Evolutionary conservation across 1,140 invertebrate genomes (phyloP).

Genomic region (Lasioglossum albipes): DNA sequence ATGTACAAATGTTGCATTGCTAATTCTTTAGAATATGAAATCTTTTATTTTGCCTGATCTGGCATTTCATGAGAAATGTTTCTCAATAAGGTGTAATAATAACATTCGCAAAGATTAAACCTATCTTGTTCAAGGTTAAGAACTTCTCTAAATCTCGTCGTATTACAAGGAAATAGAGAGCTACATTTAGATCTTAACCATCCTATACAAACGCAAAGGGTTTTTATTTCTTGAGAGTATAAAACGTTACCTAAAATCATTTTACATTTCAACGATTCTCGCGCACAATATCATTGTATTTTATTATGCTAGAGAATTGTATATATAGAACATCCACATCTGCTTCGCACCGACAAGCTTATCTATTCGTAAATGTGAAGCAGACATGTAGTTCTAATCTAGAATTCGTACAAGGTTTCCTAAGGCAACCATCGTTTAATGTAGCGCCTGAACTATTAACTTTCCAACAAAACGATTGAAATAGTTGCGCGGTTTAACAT

Average conservation of each 20-base stretch:
- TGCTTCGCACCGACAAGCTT: too few relatives aligned
- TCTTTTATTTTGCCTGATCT: too few relatives aligned
- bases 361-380: not conserved
- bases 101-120: not conserved
- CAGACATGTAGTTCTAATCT: not conserved
- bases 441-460: not conserved
- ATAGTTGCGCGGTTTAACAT: not conserved
- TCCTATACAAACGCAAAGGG: not conserved
- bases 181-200: constrained; percentile 23
- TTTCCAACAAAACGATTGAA: not conserved
- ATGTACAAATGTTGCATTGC: too few relatives aligned
- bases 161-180: constrained; percentile 22
- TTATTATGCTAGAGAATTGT: not conserved
- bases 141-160: constrained; percentile 1
- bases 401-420: not conserved
- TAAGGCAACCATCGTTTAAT: not conserved
- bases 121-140: constrained; percentile 20
- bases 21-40: too few relatives aligned
- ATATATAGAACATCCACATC: not conserved
- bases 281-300: not conserved
- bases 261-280: constrained; percentile 16
- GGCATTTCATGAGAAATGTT: not conserved
- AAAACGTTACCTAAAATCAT: constrained; percentile 29
- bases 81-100: not conserved
- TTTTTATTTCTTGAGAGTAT: constrained; percentile 8